Conservation (phyloP, 2,113 vertebrate species). For the rabbit (Oryctolagus cuniculus) region DNA sequence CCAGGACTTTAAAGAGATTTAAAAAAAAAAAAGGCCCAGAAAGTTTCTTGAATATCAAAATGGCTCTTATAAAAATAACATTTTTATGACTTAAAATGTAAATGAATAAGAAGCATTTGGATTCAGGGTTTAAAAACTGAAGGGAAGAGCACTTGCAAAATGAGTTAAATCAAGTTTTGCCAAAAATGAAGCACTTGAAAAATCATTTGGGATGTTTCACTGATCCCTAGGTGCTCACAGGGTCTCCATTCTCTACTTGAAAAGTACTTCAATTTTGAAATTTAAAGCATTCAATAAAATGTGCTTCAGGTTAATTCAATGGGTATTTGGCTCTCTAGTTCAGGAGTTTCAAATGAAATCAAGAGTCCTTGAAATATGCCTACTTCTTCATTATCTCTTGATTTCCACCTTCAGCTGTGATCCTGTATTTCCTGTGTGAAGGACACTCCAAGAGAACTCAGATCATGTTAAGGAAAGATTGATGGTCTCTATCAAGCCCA, state of each 20-base stretch:
- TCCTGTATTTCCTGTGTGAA: background rate
- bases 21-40: slow-evolving; percentile 76
- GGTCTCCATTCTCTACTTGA: slow-evolving; percentile 58
- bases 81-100: slow-evolving; percentile 86
- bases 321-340: slow-evolving; percentile 18
- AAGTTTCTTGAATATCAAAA: slow-evolving; percentile 85
- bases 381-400: background rate
- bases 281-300: slow-evolving; percentile 56
- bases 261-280: slow-evolving; percentile 60
- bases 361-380: background rate
- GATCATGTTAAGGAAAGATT: background rate
- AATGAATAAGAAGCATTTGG: slow-evolving; percentile 85
- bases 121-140: slow-evolving; percentile 79
- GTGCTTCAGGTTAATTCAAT: background rate
- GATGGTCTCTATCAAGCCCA: background rate
- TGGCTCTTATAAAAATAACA: slow-evolving; percentile 84
- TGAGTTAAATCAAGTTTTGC: slow-evolving; percentile 80
- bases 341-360: slow-evolving; percentile 31
- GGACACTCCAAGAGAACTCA: background rate
- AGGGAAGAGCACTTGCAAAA: slow-evolving; percentile 80
- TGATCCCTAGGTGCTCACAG: slow-evolving; percentile 68
- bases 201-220: slow-evolving; percentile 75
- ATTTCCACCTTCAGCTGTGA: background rate
- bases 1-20: slow-evolving; percentile 81
- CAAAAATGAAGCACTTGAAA: slow-evolving; percentile 83